phyloP scores from a whole-genome alignment of 1,140 invertebrate genomes.

The Battus philenor region DNA sequence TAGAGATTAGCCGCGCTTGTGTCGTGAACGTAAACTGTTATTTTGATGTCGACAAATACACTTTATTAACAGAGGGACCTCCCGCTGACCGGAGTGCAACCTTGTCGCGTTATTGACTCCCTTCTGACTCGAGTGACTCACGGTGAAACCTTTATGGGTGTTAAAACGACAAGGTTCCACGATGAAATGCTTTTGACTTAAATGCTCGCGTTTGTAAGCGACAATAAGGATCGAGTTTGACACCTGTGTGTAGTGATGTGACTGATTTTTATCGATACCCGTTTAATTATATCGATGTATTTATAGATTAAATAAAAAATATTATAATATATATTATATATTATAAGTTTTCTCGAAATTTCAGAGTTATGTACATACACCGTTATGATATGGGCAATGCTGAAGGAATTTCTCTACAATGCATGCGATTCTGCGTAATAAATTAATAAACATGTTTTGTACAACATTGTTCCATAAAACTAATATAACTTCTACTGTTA shows the following conservation, averaged over 20 bases:
- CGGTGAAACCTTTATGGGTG: constrained; percentile 40
- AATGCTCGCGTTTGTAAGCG: no score
- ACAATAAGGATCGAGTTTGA: constrained; percentile 58
- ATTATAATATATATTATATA: background rate
- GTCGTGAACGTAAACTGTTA: constrained; percentile 60
- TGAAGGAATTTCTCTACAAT: no score
- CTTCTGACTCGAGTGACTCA: constrained; percentile 21
- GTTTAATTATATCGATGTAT: no score
- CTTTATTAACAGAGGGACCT: constrained; percentile 64
- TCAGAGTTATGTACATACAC: no score
- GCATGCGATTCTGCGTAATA: no score
- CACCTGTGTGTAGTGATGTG: constrained; percentile 61
- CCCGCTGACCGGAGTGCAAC: constrained; percentile 51
- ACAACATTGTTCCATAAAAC: no score
- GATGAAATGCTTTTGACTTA: constrained; percentile 64
- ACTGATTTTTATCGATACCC: constrained; percentile 24
- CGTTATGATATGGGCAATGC: no score
- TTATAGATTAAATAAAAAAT: no score
- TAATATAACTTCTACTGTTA: no score
- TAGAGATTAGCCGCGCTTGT: constrained; percentile 59
- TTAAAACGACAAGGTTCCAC: constrained; percentile 54
- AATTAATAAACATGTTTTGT: no score
- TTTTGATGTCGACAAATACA: constrained; percentile 72
- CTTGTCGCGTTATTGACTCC: constrained; percentile 40
- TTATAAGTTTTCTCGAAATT: no score